phyloP scores from a whole-genome alignment of 2,888 invertebrate species.

The Desoria tigrina region DNA sequence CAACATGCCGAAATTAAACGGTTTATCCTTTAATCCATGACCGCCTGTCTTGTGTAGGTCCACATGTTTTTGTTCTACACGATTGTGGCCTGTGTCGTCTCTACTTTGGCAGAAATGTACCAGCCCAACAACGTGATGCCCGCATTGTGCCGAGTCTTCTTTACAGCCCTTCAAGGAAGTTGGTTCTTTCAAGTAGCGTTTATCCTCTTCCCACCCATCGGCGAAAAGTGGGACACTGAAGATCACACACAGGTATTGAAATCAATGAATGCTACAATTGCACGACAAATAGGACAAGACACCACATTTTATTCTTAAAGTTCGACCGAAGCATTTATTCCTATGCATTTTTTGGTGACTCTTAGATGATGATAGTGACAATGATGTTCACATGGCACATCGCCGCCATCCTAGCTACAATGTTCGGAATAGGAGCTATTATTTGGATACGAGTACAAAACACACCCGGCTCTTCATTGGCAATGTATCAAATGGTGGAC shows the following conservation, averaged over 20 bases:
- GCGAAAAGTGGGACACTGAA: slow-evolving; percentile 56
- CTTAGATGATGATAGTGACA: slow-evolving; percentile 59
- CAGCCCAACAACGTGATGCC: slow-evolving; percentile 56
- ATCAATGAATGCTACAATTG: slow-evolving; percentile 8
- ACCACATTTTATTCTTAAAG: slow-evolving; percentile 2
- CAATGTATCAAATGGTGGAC: slow-evolving; percentile 51
- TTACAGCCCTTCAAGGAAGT: slow-evolving; percentile 60
- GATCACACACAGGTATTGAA: slow-evolving; percentile 55
- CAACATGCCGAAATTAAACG: too few relatives aligned
- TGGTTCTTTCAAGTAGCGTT: slow-evolving; percentile 62
- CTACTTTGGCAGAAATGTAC: slow-evolving; percentile 57
- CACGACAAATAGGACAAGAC: not conserved
- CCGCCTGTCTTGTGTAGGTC: too few relatives aligned
- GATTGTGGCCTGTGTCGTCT: slow-evolving; percentile 55
- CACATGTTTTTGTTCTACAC: slow-evolving; percentile 59
- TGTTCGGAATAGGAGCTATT: slow-evolving; percentile 44
- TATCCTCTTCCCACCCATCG: slow-evolving; percentile 59
- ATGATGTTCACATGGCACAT: slow-evolving; percentile 55
- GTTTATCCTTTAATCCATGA: too few relatives aligned
- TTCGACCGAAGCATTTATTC: not conserved
- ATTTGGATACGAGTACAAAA: slow-evolving; percentile 49
- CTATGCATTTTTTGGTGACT: not conserved
- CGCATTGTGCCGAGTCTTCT: slow-evolving; percentile 57
- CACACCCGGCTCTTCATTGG: slow-evolving; percentile 29
- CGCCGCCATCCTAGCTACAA: slow-evolving; percentile 42